Base-by-base conservation (phyloP, 2,113 vertebrate species). In the Rhegmatorhina hoffmannsi region DNA sequence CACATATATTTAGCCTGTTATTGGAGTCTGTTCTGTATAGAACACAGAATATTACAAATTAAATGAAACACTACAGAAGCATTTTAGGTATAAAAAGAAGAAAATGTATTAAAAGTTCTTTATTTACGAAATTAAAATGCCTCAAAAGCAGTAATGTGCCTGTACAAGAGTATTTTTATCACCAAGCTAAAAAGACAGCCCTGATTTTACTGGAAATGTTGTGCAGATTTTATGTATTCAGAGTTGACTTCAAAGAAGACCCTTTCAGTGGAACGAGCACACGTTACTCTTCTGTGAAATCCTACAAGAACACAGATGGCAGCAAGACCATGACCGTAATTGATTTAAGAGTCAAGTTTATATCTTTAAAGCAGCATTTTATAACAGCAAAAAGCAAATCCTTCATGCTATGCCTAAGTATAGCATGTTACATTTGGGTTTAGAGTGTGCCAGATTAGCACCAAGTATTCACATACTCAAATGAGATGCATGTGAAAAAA, bases 281-380 rank as follows among this genome's bases (percentile, higher is more conserved):
- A 74, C 64, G 44, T 53, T 84, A 38, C 49, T 93, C 59, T 64
- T 46, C 68, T 88, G 72, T 86, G 64, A 91, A 96, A 86, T 74
- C 79, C 63, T 76, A 67, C 78, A 94, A 66, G 89, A 87, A 95
- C 72, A 90, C 79, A 95, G 85, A 93, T 84, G 76, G 79, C 83
- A 94, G 69, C 23, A 52, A 94, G 64, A 94, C 85, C 85, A 86
- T 75, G 79, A 85, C 92, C 89, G 85, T 94, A 91, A 92, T 47
- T 69, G 84, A 95, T 94, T 88, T 93, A 92, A 93, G 73, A 44
- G 76, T 55, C 69, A 81, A 75, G 31, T 92, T 96, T 92, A 25
- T 92, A 81, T 46, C 66, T 95, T 84, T 84, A 82, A 81, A 87
- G 56, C 29, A 33, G 50, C 40, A 72, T 92, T 94, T 89, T 40